These are phyloP conservation scores for Ceyx erithaca DNA, from an alignment of 2,797 vertebrate genomes.

Conservation along the genomic window DNA sequence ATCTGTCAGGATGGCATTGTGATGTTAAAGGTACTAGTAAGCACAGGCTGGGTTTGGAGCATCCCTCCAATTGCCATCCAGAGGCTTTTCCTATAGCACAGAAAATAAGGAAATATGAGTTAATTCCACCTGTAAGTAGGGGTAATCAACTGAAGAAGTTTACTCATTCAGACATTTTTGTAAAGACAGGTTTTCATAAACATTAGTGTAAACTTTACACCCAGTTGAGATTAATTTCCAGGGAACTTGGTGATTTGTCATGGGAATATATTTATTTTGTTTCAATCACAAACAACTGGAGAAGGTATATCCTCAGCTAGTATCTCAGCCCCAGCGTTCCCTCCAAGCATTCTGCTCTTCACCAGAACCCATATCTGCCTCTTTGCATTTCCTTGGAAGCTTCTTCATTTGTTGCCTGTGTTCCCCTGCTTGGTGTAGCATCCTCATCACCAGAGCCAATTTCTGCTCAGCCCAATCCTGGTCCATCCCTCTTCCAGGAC, in stretches of 20 bases:
- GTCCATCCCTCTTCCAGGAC: not conserved
- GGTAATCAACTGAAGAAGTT: not conserved
- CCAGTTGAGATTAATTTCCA: not conserved
- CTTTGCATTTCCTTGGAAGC: not conserved
- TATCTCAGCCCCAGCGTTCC: not conserved
- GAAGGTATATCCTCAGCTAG: not conserved
- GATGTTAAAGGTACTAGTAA: not conserved
- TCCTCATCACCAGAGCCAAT: not conserved
- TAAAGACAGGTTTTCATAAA: not conserved
- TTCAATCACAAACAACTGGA: not conserved
- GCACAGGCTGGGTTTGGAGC: not conserved
- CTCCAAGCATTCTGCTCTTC: not conserved
- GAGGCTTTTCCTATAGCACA: not conserved
- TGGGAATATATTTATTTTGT: not conserved
- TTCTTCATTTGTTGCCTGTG: not conserved
- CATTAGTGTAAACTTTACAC: not conserved
- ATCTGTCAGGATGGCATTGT: not conserved
- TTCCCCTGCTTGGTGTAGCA: not conserved
- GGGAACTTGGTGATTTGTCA: not conserved
- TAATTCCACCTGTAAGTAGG: not conserved
- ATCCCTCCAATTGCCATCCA: not conserved
- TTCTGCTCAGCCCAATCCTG: not conserved
- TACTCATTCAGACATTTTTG: not conserved
- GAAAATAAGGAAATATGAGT: not conserved
- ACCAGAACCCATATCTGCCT: not conserved